Conservation (phyloP, 1,140 invertebrate species). For the Brachionus sp. region DNA sequence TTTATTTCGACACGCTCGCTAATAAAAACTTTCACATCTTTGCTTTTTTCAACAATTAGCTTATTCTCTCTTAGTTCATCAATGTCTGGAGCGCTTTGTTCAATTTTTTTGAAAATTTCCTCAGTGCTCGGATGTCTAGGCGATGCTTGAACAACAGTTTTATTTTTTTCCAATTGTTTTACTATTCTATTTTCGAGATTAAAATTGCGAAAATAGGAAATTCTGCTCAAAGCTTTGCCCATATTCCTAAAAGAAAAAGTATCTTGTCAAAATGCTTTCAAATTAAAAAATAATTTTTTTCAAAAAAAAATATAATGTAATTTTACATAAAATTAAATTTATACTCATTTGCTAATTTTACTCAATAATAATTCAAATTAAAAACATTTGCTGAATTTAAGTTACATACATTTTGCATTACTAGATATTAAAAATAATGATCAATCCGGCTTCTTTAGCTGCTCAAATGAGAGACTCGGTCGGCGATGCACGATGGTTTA, state of each 20-base stretch:
- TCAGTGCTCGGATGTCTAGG: conserved; percentile 23
- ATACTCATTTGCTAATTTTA: background rate
- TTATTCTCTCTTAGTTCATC: background rate
- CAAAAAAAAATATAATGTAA: background rate
- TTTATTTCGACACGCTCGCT: background rate
- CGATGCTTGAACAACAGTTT: background rate
- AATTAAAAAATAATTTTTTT: background rate
- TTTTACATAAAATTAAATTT: conserved; percentile 3
- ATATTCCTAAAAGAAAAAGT: background rate
- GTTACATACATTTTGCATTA: background rate
- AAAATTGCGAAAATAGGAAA: background rate
- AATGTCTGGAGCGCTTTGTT: background rate
- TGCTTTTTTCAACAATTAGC: background rate
- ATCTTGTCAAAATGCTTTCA: background rate
- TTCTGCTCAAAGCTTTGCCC: background rate
- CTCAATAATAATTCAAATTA: background rate
- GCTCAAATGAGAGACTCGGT: conserved; percentile 63
- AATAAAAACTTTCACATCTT: conserved; percentile 6
- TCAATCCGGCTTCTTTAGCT: conserved; percentile 60
- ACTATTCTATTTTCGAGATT: background rate
- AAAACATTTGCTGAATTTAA: conserved; percentile 1
- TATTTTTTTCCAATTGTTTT: background rate
- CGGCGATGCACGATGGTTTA: conserved; percentile 65
- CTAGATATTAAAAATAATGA: background rate
- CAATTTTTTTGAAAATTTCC: conserved; percentile 11